Percentiles rank a stretch among this genome's conserved stretches.
Conservation (phyloP, 2,888 invertebrate species). For the Sarcophaga carnaria region DNA sequence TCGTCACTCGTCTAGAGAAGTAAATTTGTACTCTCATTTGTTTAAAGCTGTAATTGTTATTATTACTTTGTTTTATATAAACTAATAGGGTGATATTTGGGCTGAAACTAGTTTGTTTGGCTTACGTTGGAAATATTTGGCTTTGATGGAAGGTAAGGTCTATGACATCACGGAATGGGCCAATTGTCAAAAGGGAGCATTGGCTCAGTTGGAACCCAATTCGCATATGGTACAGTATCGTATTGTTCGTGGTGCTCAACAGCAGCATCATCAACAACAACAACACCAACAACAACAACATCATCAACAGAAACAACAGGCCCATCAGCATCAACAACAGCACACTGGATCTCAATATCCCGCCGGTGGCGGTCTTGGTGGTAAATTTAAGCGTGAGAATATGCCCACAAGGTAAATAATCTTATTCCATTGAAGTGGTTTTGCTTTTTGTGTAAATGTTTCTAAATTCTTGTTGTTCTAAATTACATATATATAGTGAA, state of each 20-base stretch:
- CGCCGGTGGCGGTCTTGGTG: slow-evolving; percentile 72
- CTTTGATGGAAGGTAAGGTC: slow-evolving; percentile 97
- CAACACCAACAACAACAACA: slow-evolving; percentile 75
- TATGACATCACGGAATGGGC: slow-evolving; percentile 99
- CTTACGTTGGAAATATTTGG: slow-evolving; percentile 96
- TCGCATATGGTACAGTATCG: slow-evolving; percentile 92
- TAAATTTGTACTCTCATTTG: slow-evolving; percentile 74
- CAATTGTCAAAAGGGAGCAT: slow-evolving; percentile 88
- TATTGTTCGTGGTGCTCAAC: slow-evolving; percentile 81
- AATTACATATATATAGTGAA: slow-evolving; percentile 74
- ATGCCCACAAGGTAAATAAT: slow-evolving; percentile 66
- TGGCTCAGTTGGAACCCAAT: slow-evolving; percentile 91
- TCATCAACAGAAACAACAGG: slow-evolving; percentile 75
- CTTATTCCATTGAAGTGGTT: too few species aligned
- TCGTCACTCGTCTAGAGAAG: slow-evolving; percentile 94
- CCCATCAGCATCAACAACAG: slow-evolving; percentile 75
- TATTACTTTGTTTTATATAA: background rate
- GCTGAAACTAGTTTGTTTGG: slow-evolving; percentile 95
- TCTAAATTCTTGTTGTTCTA: too few species aligned
- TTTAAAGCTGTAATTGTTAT: background rate
- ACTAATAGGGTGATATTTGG: slow-evolving; percentile 94
- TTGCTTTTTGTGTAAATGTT: too few species aligned
- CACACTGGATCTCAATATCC: slow-evolving; percentile 72
- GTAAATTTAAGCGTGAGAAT: slow-evolving; percentile 72
- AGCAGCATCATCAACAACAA: slow-evolving; percentile 79